Evolutionary conservation across 2,888 invertebrate genomes (phyloP), one percentile per base, ranked within the genome.

Genomic region (Drosophila robusta): DNA sequence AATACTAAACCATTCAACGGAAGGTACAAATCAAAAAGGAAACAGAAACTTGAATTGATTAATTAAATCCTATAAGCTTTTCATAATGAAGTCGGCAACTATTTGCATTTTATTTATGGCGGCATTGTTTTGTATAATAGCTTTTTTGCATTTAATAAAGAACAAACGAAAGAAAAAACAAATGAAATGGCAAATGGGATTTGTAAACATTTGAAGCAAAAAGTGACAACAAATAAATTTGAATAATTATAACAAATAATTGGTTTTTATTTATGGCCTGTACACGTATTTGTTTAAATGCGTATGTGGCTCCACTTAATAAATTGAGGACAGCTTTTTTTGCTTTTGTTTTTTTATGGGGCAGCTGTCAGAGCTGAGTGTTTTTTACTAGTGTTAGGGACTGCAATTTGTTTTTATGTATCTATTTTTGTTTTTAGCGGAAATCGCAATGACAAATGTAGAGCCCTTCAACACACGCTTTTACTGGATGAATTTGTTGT

Each of bases 201-300:
- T 78, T 50, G 57, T 42, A 41, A 49, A 56, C 44, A 62, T 36
- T 51, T 68, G 29, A 49, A 60, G 61, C 41, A 66, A 50, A 61
- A 52, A 64, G 47, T 62, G 22, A 52, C 58, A 64, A 51, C 50
- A 66, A 65, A 76, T 68, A 66, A 70, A 66, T 67, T 75, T 70
- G 7, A 75, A 70, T 63, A 77, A 75, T 75, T 70, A 66, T 61
- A 68, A 73, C 51, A 80, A 75, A 73, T 75, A 78, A 83, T 70
- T 54, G 60, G 14, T 45, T 68, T 68, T 77, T 66, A 58, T 82
- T 56, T 65, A 77, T 79, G 65, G 45, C 64, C 44, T 54, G 36
- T 42, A 12, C 3, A 22, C 62, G 50, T 47, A 32, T 62, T 62
- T 62, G 32, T 67, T 60, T 34, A 57, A 69, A 32, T 54, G 51